Conservation (phyloP, 2,113 vertebrate species). For the Microtus richardsoni region DNA sequence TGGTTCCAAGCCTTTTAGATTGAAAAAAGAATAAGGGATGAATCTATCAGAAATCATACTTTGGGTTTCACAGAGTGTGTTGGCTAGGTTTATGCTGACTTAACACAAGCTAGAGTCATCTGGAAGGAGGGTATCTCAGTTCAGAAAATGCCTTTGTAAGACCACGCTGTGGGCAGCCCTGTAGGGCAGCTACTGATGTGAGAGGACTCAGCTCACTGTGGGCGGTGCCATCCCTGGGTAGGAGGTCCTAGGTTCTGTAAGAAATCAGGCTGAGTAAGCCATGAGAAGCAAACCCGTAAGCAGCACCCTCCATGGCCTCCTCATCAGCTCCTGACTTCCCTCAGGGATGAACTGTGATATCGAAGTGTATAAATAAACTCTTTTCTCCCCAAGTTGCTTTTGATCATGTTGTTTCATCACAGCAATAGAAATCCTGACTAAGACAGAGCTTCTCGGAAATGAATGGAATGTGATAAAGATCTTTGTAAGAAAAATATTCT, state of each 20-base stretch:
- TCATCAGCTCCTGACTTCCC: neutral
- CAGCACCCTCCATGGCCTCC: neutral
- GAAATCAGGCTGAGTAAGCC: neutral
- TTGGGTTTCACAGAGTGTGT: neutral
- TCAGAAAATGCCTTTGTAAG: neutral
- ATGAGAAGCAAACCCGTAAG: neutral
- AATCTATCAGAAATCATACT: neutral
- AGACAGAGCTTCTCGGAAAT: constrained; percentile 5
- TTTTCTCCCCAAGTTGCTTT: neutral
- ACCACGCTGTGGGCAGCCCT: neutral
- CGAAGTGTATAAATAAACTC: neutral
- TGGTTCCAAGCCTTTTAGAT: neutral
- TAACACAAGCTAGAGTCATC: neutral
- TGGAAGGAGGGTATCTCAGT: neutral
- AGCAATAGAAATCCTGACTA: neutral
- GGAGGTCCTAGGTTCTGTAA: neutral
- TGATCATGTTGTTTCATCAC: neutral
- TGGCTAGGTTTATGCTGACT: neutral
- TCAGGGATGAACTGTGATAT: no score
- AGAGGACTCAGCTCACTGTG: neutral
- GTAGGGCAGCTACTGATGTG: no score
- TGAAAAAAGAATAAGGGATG: neutral
- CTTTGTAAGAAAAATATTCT: neutral
- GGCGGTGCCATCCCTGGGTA: neutral
- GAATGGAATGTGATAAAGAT: neutral